Base-by-base conservation (phyloP, 2,797 vertebrate species). In the Gambusia yucatana region DNA sequence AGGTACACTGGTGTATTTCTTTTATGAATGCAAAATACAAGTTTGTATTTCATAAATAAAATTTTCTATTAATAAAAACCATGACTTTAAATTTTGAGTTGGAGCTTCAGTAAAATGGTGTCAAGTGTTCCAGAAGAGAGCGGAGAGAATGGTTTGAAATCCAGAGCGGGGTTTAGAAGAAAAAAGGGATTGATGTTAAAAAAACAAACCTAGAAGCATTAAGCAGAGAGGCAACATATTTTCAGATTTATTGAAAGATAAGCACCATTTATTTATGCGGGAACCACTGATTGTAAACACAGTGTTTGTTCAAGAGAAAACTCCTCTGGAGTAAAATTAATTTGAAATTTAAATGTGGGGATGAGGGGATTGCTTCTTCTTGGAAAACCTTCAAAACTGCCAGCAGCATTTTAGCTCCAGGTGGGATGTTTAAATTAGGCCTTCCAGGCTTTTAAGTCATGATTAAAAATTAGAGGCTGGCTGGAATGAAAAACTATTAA, bases 361-460 rank as follows among this genome's bases (percentile, higher is more conserved):
- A 33, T 33, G 33, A 33, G 48, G 50, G 7, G 0, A 25, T 52
- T 52, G 50, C 50, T 55, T 3, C 8, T 65, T 63, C 20, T 20
- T 46, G 11, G 43, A 14, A 67, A 69, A 52, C 39, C 3, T 52
- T 55, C 1, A 5, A 44, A 57, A 75, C 28, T 39, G 74, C 36
- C 20, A 20, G 50, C 75, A 82, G 28, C 69, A 47, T 39, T 67
- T 79, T 72, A 16, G 70, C 55, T 46, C 61, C 22, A 16, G 61
- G 69, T 39, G 55, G 57, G 63, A 41, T n/a, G 52, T 81, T 80
- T 36, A 74, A 73, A 70, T 72, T 9, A 44, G 39, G 20, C 48
- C 39, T 11, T 25, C n/a, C 25, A 9, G 7, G 74, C 74, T 77
- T 83, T 77, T 72, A 69, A 13, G 61, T 33, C 78, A 46, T 57